phyloP scores from a whole-genome alignment of 1,140 invertebrate species.

The Nebria ingens region DNA sequence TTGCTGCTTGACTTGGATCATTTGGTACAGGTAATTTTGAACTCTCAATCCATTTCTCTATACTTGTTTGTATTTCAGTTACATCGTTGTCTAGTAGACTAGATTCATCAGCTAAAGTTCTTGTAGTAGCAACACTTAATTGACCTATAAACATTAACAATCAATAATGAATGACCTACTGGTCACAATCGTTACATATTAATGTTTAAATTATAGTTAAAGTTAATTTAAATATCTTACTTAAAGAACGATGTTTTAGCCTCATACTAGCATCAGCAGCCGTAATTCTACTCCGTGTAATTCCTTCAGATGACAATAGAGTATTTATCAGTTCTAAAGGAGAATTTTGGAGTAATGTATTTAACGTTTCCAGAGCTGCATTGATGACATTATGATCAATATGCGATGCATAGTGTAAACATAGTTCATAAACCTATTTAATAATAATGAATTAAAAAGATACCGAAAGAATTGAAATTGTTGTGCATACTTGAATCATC shows the following conservation, averaged over 20 bases:
- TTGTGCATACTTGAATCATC: constrained; percentile 5
- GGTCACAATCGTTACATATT: not conserved
- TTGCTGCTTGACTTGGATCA: not conserved
- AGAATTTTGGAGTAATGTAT: constrained; percentile 57
- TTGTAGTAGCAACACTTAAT: constrained; percentile 32
- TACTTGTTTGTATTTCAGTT: constrained; percentile 26
- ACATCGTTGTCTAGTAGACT: constrained; percentile 27
- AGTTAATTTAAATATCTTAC: constrained; percentile 31
- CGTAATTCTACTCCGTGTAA: constrained; percentile 39
- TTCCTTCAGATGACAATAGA: constrained; percentile 45
- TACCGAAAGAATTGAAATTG: not conserved
- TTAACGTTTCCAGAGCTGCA: constrained; percentile 68
- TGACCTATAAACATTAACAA: constrained; percentile 25
- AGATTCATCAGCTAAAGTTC: constrained; percentile 28
- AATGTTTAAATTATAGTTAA: constrained; percentile 2
- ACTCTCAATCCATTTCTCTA: constrained; percentile 31
- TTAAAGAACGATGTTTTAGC: constrained; percentile 38
- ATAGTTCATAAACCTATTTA: constrained; percentile 70
- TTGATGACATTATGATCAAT: constrained; percentile 78
- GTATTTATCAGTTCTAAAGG: constrained; percentile 46
- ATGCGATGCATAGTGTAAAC: constrained; percentile 56
- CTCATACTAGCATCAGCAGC: constrained; percentile 28
- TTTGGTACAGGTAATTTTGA: constrained; percentile 29
- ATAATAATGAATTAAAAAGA: constrained; percentile 18
- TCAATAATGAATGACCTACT: constrained; percentile 1